Evolutionary conservation across 2,113 vertebrate genomes (phyloP).

Genomic region (Synchiropus splendidus): DNA sequence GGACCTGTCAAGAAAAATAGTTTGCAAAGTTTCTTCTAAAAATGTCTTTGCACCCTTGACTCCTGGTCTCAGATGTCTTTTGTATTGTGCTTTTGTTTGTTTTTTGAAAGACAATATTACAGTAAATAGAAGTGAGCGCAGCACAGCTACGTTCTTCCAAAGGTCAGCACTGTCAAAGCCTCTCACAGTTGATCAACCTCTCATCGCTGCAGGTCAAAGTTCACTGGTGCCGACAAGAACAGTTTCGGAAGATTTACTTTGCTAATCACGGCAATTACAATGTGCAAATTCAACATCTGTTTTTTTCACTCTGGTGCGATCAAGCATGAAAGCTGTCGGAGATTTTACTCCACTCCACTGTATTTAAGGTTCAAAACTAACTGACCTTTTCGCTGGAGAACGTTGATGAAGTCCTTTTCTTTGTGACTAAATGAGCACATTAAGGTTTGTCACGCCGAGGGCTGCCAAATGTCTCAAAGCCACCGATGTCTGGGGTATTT

Average conservation of each 20-base stretch:
- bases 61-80: no score
- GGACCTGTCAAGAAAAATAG: no score
- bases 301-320: neutral
- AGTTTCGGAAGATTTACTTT: neutral
- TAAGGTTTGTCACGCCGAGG: conserved; percentile 10
- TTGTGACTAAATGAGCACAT: conserved; percentile 14
- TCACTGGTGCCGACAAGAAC: neutral
- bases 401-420: conserved; percentile 10
- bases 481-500: conserved; percentile 29
- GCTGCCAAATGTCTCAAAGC: conserved; percentile 17
- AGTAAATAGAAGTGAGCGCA: neutral
- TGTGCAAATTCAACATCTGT: neutral
- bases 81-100: no score
- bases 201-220: neutral
- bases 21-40: no score
- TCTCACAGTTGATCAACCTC: neutral
- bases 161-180: neutral
- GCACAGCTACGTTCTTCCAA: neutral
- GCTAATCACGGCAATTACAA: neutral
- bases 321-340: neutral
- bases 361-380: conserved; percentile 5
- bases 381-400: conserved; percentile 8
- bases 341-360: neutral
- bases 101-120: no score
- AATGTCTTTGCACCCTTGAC: no score